Percentiles rank a stretch among this genome's conserved stretches.
phyloP scores from a whole-genome alignment of 2,797 vertebrate species.

The Alfaro cultratus region DNA sequence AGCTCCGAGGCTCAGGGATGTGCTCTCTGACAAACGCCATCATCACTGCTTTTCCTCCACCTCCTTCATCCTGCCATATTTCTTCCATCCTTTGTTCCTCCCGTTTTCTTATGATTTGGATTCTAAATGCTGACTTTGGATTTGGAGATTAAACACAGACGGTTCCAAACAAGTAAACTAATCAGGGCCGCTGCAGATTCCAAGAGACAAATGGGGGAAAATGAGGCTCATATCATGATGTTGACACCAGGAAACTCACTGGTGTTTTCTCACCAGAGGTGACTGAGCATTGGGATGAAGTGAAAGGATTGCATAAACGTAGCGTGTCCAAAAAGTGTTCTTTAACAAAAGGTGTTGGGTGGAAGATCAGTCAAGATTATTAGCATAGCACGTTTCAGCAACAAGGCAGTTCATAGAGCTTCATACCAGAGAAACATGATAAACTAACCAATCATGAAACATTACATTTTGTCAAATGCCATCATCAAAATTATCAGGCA shows the following conservation, averaged over 20 bases:
- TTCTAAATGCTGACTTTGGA: not conserved
- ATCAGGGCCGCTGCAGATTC: not conserved
- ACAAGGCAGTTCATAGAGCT: no score
- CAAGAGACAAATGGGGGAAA: not conserved
- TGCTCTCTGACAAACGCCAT: conserved; percentile 8
- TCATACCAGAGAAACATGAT: no score
- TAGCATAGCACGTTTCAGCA: no score
- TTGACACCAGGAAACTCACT: not conserved
- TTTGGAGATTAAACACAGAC: not conserved
- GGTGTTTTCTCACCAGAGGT: not conserved
- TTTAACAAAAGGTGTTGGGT: not conserved
- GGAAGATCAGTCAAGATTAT: not conserved
- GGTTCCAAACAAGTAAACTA: not conserved
- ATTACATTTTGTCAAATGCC: no score
- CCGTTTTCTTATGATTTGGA: not conserved
- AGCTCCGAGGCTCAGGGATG: conserved; percentile 13
- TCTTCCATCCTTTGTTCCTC: not conserved
- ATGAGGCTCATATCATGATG: not conserved
- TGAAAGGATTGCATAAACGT: not conserved
- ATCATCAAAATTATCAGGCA: no score
- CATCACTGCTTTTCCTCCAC: not conserved
- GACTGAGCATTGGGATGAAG: not conserved
- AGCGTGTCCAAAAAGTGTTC: not conserved
- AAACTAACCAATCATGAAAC: no score
- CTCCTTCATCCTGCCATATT: not conserved